These are phyloP conservation scores for Pelochelys cantorii DNA, from an alignment of 2,797 vertebrate species.

Conservation along the genomic window DNA sequence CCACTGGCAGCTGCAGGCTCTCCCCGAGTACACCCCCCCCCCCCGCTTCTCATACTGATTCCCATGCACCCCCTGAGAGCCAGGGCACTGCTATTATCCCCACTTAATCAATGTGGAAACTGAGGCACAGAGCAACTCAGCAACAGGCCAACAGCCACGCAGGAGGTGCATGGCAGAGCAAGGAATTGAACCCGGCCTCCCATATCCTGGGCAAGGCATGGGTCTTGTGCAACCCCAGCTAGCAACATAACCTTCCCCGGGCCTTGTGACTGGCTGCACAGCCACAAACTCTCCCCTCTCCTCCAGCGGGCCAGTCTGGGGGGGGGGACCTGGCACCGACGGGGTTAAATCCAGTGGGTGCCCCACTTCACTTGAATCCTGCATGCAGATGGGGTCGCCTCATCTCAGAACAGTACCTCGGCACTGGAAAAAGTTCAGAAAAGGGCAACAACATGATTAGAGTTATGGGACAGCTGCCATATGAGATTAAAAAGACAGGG, in stretches of 20 bases:
- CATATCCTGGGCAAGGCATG: no score
- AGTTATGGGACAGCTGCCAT: no score
- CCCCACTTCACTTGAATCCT: no score
- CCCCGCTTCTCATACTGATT: neutral
- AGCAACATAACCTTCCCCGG: neutral
- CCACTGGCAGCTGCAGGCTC: neutral
- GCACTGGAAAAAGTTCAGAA: no score
- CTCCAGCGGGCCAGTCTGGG: neutral
- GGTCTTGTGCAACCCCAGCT: neutral
- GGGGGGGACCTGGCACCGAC: neutral
- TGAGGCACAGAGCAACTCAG: neutral
- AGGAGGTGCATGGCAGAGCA: neutral
- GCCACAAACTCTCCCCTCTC: neutral
- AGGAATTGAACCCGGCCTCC: neutral
- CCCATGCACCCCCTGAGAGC: neutral
- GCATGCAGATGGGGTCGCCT: no score
- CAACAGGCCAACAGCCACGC: neutral
- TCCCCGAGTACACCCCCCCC: no score
- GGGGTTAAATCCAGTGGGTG: neutral
- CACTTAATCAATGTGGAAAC: neutral
- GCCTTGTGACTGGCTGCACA: neutral
- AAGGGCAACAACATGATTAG: no score
- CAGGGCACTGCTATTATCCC: neutral
- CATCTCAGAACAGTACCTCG: no score
- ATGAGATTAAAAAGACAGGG: no score